phyloP scores from a whole-genome alignment of 2,797 vertebrate species.

The Poeciliopsis gracilis region DNA sequence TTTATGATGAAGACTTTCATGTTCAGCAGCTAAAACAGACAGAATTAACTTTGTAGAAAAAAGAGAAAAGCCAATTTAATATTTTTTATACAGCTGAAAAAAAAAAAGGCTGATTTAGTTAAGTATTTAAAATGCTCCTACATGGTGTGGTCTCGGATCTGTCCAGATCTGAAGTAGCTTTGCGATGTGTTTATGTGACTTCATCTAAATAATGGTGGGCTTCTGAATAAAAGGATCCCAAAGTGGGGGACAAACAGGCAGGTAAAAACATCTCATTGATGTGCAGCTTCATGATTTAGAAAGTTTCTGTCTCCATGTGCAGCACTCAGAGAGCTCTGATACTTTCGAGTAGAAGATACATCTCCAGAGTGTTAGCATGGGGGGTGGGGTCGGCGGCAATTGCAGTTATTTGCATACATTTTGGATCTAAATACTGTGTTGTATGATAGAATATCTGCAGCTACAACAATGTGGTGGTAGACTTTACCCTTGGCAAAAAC shows the following conservation, averaged over 20 bases:
- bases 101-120: slow-evolving; percentile 23
- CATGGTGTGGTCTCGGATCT: slow-evolving; percentile 33
- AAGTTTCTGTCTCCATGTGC: slow-evolving; percentile 64
- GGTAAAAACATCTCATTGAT: slow-evolving; percentile 65
- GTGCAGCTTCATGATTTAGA: slow-evolving; percentile 71
- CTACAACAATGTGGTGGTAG: slow-evolving; percentile 2
- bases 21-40: neutral
- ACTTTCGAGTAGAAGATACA: slow-evolving; percentile 69
- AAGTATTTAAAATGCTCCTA: slow-evolving; percentile 44
- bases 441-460: slow-evolving; percentile 19
- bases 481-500: neutral
- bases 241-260: slow-evolving; percentile 73
- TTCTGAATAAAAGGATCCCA: slow-evolving; percentile 70
- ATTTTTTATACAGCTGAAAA: neutral
- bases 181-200: slow-evolving; percentile 63
- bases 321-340: slow-evolving; percentile 62
- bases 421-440: slow-evolving; percentile 40
- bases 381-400: slow-evolving; percentile 41
- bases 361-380: slow-evolving; percentile 43
- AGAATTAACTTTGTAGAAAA: slow-evolving; percentile 29
- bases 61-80: neutral
- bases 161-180: slow-evolving; percentile 69
- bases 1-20: neutral
- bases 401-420: slow-evolving; percentile 69
- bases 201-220: slow-evolving; percentile 73